Percentiles rank a stretch among this genome's conserved stretches.
phyloP scores from a whole-genome alignment of 2,888 invertebrate genomes.

The Drosophila bunnanda region DNA sequence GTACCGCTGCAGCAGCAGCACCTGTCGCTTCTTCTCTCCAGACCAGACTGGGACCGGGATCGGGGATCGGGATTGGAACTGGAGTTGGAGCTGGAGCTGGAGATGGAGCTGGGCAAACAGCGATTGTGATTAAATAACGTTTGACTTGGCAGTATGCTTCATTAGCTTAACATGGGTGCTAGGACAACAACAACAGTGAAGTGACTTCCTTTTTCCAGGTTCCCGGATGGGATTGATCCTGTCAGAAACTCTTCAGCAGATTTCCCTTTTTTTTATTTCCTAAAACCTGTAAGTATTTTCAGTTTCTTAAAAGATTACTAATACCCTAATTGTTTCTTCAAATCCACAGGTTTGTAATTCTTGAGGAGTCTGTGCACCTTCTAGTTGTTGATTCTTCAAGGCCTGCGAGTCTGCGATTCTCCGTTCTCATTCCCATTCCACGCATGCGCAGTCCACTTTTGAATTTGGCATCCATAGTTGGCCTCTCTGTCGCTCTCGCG shows the following conservation, averaged over 20 bases:
- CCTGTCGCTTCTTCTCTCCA: constrained; percentile 27
- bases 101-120: constrained; percentile 20
- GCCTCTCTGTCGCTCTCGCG: constrained; percentile 36
- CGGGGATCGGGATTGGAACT: not conserved
- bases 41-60: constrained; percentile 29
- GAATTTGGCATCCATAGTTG: constrained; percentile 75
- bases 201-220: constrained; percentile 12
- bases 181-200: constrained; percentile 53
- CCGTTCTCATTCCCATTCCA: constrained; percentile 54
- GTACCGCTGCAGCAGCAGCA: constrained; percentile 24
- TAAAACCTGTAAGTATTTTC: not conserved
- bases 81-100: constrained; percentile 3
- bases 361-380: not conserved
- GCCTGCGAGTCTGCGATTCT: not conserved
- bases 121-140: constrained; percentile 79
- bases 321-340: not conserved
- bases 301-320: not conserved
- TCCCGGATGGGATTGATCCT: constrained; percentile 1
- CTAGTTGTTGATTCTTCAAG: not conserved
- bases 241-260: not conserved
- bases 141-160: constrained; percentile 69
- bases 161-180: constrained; percentile 63
- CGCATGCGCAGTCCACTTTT: constrained; percentile 77
- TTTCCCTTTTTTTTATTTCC: too few species aligned
- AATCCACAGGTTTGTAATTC: not conserved